These are phyloP conservation scores for Brachirus orientalis DNA, from an alignment of 2,113 vertebrate genomes.

Conservation along the genomic window DNA sequence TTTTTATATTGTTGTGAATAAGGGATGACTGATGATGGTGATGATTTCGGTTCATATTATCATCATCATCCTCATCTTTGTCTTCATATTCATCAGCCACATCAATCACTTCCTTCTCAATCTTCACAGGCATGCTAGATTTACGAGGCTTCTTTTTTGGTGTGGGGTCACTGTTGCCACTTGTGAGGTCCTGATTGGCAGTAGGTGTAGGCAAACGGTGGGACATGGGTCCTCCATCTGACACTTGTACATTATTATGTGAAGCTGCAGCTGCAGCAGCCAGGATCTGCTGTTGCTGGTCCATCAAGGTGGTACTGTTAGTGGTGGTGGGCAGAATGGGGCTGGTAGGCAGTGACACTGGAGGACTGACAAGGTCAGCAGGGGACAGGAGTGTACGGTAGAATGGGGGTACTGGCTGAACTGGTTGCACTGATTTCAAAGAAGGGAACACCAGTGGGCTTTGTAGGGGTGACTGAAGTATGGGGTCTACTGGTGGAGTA, in stretches of 20 bases:
- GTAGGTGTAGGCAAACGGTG: conserved; percentile 80
- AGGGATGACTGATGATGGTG: conserved; percentile 72
- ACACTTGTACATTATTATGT: conserved; percentile 77
- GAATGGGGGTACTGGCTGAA: conserved; percentile 98
- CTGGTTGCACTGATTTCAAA: conserved; percentile 96
- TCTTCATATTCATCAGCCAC: conserved; percentile 96
- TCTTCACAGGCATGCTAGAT: conserved; percentile 99
- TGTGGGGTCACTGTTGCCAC: conserved; percentile 87
- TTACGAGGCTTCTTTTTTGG: conserved; percentile 99
- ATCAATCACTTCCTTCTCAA: conserved; percentile 97
- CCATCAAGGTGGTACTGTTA: conserved; percentile 80
- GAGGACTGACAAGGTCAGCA: conserved; percentile 94
- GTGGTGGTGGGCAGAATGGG: conserved; percentile 91
- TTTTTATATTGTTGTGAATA: conserved; percentile 78
- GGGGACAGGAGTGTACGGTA: conserved; percentile 95
- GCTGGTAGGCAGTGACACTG: conserved; percentile 94
- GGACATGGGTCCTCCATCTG: conserved; percentile 83
- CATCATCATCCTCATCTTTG: conserved; percentile 94
- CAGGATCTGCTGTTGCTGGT: conserved; percentile 83
- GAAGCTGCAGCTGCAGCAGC: conserved; percentile 82
- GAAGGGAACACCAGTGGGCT: conserved; percentile 94
- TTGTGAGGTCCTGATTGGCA: conserved; percentile 81
- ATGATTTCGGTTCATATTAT: conserved; percentile 74
- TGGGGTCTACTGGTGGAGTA: conserved; percentile 93
- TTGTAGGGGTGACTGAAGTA: conserved; percentile 93